Percentiles rank a stretch among this genome's conserved stretches.
Conservation (phyloP, 2,888 invertebrate species). For the Metallyticus violacea region DNA sequence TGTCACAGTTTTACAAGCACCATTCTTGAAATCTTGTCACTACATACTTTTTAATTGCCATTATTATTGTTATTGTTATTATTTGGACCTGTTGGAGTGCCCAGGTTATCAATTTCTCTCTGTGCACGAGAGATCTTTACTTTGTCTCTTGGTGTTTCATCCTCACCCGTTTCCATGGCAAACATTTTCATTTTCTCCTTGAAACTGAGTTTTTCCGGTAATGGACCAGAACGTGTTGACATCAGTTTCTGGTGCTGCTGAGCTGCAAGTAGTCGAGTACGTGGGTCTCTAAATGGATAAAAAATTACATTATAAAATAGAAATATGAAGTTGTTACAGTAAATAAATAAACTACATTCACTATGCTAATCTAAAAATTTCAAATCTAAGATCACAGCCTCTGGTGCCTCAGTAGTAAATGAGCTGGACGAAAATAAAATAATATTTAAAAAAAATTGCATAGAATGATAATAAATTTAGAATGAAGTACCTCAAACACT, state of each 20-base stretch:
- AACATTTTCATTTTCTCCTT: constrained; percentile 99
- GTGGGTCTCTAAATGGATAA: constrained; percentile 69
- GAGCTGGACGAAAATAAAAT: too few relatives aligned
- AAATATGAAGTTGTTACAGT: too few relatives aligned
- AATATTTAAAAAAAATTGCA: too few relatives aligned
- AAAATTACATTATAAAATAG: background rate
- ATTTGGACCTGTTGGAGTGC: constrained; percentile 37
- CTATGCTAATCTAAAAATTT: too few relatives aligned
- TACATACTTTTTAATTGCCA: background rate
- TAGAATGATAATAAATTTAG: too few relatives aligned
- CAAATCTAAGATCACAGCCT: too few relatives aligned
- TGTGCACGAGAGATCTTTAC: constrained; percentile 94
- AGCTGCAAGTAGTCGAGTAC: constrained; percentile 82
- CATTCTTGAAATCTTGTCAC: background rate
- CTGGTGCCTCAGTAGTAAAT: too few relatives aligned
- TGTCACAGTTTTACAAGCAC: background rate
- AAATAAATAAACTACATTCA: too few relatives aligned
- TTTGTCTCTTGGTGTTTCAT: constrained; percentile 89
- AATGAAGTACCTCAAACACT: too few relatives aligned
- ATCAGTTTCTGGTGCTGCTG: constrained; percentile 64
- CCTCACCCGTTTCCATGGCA: constrained; percentile 93
- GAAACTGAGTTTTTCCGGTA: constrained; percentile 92
- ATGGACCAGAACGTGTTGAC: constrained; percentile 54
- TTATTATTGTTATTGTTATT: constrained; percentile 23
- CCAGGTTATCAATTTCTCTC: constrained; percentile 80